Evolutionary conservation across 2,113 vertebrate species (phyloP), one percentile per base, ranked within the genome.

Genomic region (Notarius lentiginosus): DNA sequence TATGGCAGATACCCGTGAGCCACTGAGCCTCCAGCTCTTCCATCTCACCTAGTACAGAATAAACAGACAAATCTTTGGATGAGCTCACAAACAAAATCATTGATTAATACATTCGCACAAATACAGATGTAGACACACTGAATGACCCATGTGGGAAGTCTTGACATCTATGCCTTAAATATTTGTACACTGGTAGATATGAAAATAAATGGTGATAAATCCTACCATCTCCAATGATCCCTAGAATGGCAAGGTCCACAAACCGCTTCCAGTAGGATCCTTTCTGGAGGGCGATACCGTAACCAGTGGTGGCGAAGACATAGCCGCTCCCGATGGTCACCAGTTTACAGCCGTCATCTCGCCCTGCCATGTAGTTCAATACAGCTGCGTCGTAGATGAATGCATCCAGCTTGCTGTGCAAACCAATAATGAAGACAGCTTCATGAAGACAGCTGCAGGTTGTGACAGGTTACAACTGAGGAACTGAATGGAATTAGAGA

Each of bases 361-460:
- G 94, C 55, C 98, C 98, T 0, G 98, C 98, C 96, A 99, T 99
- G 95, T 99, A 99, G 93, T 99, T 99, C 91, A 99, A 94, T 91
- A 99, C 98, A 0, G 98, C 98, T 0, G 98, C 98, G 9, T 99
- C 98, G 0, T 99, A 99, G 94, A 99, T 99, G 93, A 99, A 99
- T n/a, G 98, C 98, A 22, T 99, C 98, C 94, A 99, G 92, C 92
- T 99, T 99, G 88, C 98, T 99, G 95, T 88, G 83, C 55, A 88
- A 87, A 80, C 24, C 30, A 70, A 86, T 20, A 79, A 89, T 53
- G 49, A 75, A 63, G 15, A 41, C 49, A 61, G 79, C 85, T 51
- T 34, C 65, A 73, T 41, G 56, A 84, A 75, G 30, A 79, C 60
- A 85, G 60, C 55, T 86, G 60, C 75, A 68, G 61, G 76, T 41